Evolutionary conservation across 2,113 vertebrate genomes (phyloP), one percentile per base, ranked within the genome.

Genomic region (Phylloscopus trochilus): DNA sequence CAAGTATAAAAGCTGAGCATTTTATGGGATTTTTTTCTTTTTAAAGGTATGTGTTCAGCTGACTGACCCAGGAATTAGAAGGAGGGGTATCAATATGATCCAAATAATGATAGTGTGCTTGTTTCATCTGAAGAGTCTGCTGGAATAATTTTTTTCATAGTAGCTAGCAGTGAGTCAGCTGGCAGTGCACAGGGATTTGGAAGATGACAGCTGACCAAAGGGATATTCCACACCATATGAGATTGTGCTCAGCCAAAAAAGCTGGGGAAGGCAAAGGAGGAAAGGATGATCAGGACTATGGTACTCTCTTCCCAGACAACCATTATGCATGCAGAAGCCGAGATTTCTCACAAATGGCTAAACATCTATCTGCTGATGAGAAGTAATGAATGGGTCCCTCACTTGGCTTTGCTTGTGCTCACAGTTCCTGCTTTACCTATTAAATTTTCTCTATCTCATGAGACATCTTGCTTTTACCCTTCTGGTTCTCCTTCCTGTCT

Each of bases 151-250:
- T 77, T 53, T 59, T 58, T 55, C 47, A n/a, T 5, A 44, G 51
- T 20, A 76, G 17, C 23, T 49, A 14, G 14, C 22, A 70, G 56
- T 0, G 0, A 67, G 19, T 7, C 4, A 31, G 46, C 10, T 51
- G 30, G 27, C 10, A 9, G 7, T 9, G 20, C 15, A 31, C 27
- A 27, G 66, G 64, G 11, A 39, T 15, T 7, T 80, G 33, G 74
- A 64, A 62, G 30, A 33, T 31, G 19, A 35, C 23, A 64, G 41
- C 28, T 89, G 44, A 56, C 60, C 11, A 37, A 62, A 75, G 15
- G 20, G 39, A 52, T 68, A 55, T 35, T 18, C 35, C 15, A 49
- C 19, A 52, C 8, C 6, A 8, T 2, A 47, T 14, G 18, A 80
- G 14, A 10, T 8, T 60, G 11, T 56, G 68, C 21, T 53, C 26